A percentile compares a stretch with the other conserved stretches of the same genome.
phyloP scores from a whole-genome alignment of 2,888 invertebrate genomes.

The Agonopterix heracliana region DNA sequence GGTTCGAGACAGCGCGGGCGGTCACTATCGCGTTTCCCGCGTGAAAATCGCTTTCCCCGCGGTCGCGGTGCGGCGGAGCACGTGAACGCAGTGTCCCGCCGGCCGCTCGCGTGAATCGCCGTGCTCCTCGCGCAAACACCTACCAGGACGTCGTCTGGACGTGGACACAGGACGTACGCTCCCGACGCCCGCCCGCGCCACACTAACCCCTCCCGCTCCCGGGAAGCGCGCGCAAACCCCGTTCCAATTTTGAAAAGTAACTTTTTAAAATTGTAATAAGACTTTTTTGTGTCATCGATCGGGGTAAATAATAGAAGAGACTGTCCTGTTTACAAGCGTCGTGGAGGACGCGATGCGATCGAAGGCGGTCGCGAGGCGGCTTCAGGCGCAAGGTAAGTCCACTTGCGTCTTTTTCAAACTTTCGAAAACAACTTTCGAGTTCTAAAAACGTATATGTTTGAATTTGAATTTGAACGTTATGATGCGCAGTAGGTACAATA shows the following conservation, averaged over 20 bases:
- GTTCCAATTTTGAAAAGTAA: slow-evolving; percentile 39
- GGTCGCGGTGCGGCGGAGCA: slow-evolving; percentile 50
- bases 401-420: slow-evolving; percentile 2
- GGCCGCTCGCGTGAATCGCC: slow-evolving; percentile 72
- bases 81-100: slow-evolving; percentile 74
- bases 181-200: slow-evolving; percentile 53
- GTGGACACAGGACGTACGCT: slow-evolving; percentile 27
- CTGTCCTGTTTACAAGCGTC: slow-evolving; percentile 35
- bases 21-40: slow-evolving; percentile 70
- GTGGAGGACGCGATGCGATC: slow-evolving; percentile 78
- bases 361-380: slow-evolving; percentile 82
- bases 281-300: slow-evolving; percentile 45
- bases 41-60: slow-evolving; percentile 74
- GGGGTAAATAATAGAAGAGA: slow-evolving; percentile 45
- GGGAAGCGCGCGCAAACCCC: slow-evolving; percentile 17
- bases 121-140: slow-evolving; percentile 42
- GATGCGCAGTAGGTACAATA: slow-evolving; percentile 62
- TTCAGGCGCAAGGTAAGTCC: slow-evolving; percentile 81
- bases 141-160: slow-evolving; percentile 43
- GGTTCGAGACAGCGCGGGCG: slow-evolving; percentile 61
- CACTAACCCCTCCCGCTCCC: slow-evolving; percentile 37
- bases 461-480: slow-evolving; percentile 7
- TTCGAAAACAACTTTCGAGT: background rate
- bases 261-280: slow-evolving; percentile 22
- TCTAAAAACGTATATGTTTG: background rate